Percentiles rank a stretch among this genome's conserved stretches.
phyloP scores from a whole-genome alignment of 2,797 vertebrate species.

The Peromyscus nudipes region DNA sequence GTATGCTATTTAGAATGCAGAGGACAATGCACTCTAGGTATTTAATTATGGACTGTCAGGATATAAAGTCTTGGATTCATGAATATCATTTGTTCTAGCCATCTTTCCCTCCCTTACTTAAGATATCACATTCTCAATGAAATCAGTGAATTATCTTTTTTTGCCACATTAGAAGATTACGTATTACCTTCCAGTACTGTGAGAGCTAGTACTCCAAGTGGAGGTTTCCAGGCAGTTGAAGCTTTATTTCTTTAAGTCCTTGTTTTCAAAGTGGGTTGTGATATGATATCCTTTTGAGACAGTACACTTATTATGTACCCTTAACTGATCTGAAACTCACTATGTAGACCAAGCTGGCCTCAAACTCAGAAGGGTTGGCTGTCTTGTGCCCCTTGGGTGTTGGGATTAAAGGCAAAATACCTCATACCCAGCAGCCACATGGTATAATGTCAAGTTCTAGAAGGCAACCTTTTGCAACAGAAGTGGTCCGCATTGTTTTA shows the following conservation, averaged over 20 bases:
- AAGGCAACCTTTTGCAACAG: not conserved
- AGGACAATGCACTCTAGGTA: not conserved
- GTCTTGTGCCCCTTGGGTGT: not conserved
- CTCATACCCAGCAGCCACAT: not conserved
- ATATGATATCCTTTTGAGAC: not conserved
- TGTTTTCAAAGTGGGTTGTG: not conserved
- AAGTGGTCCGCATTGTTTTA: not conserved
- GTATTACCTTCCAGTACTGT: not conserved
- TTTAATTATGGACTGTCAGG: not conserved
- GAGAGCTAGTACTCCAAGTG: not conserved
- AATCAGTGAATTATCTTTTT: not conserved
- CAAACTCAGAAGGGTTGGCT: not conserved
- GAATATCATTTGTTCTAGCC: not conserved
- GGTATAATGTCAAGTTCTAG: not conserved
- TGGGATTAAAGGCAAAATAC: not conserved
- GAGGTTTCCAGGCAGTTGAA: not conserved
- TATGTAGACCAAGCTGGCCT: too few relatives aligned
- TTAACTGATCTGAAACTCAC: not conserved
- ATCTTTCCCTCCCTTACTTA: not conserved
- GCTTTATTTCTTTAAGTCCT: not conserved
- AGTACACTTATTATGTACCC: not conserved
- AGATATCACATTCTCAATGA: not conserved
- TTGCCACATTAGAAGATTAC: not conserved
- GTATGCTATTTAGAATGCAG: not conserved
- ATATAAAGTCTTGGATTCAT: not conserved